Base-by-base conservation (phyloP, 2,113 vertebrate species). In the Erinaceus europaeus region DNA sequence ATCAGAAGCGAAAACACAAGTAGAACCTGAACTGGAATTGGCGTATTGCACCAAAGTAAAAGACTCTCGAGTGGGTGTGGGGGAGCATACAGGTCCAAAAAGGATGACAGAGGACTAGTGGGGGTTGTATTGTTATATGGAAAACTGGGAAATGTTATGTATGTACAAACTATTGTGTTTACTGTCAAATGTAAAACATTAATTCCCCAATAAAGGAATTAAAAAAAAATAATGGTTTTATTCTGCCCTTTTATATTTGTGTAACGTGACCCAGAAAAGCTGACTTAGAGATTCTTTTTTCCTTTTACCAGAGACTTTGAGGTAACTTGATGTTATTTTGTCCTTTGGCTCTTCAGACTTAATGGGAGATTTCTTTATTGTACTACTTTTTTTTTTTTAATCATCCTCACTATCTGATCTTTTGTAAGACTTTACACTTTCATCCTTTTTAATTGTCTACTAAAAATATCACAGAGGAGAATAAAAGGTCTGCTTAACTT, bases 371-470 rank as follows among this genome's bases (percentile, higher is more conserved):
- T 85, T 87, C 29, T 62, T 64, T 77, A 75, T 61, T 38, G 18
- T 34, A n/a, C 67, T 65, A 17, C 17, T 42, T 86, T 77, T 5
- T 87, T 1, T 65, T 64, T 86, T n/a, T n/a, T n/a, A n/a, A n/a
- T 57, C 29, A 57, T 78, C 23, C 57, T 90, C 50, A 34, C 20
- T 57, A 21, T 90, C 29, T 86, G 20, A 57, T 52, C 40, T 38
- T 88, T 83, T 89, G 25, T 50, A 27, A 71, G 52, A 73, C 8
- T 73, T 73, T 9, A 57, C 18, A 87, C 90, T 75, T 77, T 90
- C 69, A 73, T 64, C 23, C 6, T 81, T 89, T 89, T 73, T 59
- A 50, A 69, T 46, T 89, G 34, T 84, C 23, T 84, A 59, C 50
- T 84, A 44, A 79, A 91, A 80, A 67, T 52, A 78, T 52, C 53